phyloP scores from a whole-genome alignment of 2,113 vertebrate genomes.

The Myocastor coypus region DNA sequence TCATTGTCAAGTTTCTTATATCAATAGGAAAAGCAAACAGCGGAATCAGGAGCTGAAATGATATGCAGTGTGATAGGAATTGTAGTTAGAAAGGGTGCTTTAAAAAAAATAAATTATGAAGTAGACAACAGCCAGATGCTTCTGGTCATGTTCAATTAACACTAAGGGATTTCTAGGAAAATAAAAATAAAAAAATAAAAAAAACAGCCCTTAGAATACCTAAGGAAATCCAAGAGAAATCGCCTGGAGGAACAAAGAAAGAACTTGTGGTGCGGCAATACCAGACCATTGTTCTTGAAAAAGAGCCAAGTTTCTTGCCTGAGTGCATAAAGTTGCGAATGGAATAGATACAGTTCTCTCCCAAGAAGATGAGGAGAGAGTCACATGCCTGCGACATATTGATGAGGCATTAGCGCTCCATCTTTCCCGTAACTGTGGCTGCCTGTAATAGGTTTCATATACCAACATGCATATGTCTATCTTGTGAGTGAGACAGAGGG shows the following conservation, averaged over 20 bases:
- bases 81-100: constrained; percentile 61
- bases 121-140: constrained; percentile 75
- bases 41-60: constrained; percentile 64
- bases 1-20: constrained; percentile 9
- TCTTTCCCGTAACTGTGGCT: constrained; percentile 61
- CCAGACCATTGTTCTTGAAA: constrained; percentile 77
- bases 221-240: constrained; percentile 74
- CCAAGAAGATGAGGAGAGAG: constrained; percentile 69
- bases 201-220: constrained; percentile 63
- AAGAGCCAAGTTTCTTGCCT: constrained; percentile 75
- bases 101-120: constrained; percentile 27
- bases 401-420: constrained; percentile 68
- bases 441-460: constrained; percentile 66
- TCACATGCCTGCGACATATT: constrained; percentile 77
- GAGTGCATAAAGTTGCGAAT: constrained; percentile 76
- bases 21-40: constrained; percentile 40
- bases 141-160: constrained; percentile 76
- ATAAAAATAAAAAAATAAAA: neutral
- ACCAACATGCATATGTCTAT: constrained; percentile 78
- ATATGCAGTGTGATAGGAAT: constrained; percentile 63
- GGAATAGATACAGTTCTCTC: constrained; percentile 70
- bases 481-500: constrained; percentile 68
- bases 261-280: constrained; percentile 46
- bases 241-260: constrained; percentile 73
- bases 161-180: constrained; percentile 63